Base-by-base conservation (phyloP, 2,113 vertebrate genomes). In the Tauraco erythrolophus region DNA sequence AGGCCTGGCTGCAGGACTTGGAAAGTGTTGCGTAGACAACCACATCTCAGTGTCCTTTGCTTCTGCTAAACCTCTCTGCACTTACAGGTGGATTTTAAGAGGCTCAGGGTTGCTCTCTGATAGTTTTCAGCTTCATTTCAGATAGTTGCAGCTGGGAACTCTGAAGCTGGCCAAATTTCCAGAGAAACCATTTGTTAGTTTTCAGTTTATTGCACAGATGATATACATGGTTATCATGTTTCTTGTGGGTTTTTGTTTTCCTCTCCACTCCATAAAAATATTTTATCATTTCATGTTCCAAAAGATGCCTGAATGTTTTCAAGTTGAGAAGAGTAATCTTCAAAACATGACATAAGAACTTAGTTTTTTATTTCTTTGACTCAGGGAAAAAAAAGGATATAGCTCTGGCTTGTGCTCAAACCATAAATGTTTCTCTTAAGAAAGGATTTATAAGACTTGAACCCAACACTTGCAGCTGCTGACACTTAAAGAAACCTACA, bases 211-310 rank as follows among this genome's bases (percentile, higher is more conserved):
- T 65, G 21, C 66, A 83, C 16, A 92, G 58, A 72, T 70, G 4
- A 77, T 88, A 80, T 39, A 61, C n/a, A 69, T 14, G 25, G 54
- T 50, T 93, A 80, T 88, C 8, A 8, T 58, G 54, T 93, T 85
- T 93, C 87, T 76, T 93, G 83, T 69, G 79, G 50, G 37, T 69
- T 94, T 89, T 90, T 86, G 45, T 78, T 95, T 90, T 77, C 58
- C 31, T 90, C 37, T 17, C 41, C 50, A 68, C 18, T 85, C n/a
- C 28, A 88, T 69, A 93, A 93, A 89, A 92, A 61, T 83, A 62
- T 60, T 92, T 90, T 43, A 75, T 88, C 50, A 48, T 88, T 92
- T 90, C 17, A 21, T 22, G 18, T 66, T 90, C 88, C 46, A 92
- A 90, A 90, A 92, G 66, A 70, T 80, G 62, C 15, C 54, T 77